Base-by-base conservation (phyloP, 2,888 invertebrate species). In the Eurytoma californica region DNA sequence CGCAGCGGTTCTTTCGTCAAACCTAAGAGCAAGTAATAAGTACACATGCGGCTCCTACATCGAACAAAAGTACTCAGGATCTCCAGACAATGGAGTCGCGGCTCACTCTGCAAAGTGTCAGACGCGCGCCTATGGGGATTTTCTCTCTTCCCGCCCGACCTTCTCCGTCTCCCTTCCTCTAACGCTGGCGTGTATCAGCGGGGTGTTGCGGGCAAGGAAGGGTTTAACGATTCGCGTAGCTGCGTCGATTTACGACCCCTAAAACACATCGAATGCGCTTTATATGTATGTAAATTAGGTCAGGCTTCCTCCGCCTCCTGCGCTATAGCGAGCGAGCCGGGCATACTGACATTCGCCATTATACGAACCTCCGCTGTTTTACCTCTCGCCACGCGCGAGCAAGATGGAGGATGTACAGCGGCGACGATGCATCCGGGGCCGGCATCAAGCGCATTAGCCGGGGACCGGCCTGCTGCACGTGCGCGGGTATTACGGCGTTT, bases 261-360 rank as follows among this genome's bases (percentile, higher is more conserved):
- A 90, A 90, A 90, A 89, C 89, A 89, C 90, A 90, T 90, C 90
- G 89, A 90, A 90, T 89, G 88, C 88, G 88, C 90, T 89, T 89
- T 90, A 90, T 90, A 90, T 89, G 89, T 89, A 89, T 90, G 90
- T 90, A 90, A 90, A 90, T 90, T 90, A 90, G 90, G 90, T 90
- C 89, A 90, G 89, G 86, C 86, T 82, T 84, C 30, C 55, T 63
- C 69, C 60, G 28, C 60, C 47, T 58, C 49, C 57, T 18, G 3
- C 69, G 16, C 30, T 30, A 70, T 28, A 57, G 67, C 58, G 67
- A 58, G 57, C 67, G 72, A 63, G 60, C 72, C 55, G 47, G n/a
- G 53, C 69, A 76, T 65, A 61, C 80, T 70, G 80, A 77, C 80
- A 58, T 72, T 77, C 73, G 77, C 77, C 61, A 80, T 77, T 77